Evolutionary conservation across 2,888 invertebrate species (phyloP).

Genomic region (Odontocolon sp.): DNA sequence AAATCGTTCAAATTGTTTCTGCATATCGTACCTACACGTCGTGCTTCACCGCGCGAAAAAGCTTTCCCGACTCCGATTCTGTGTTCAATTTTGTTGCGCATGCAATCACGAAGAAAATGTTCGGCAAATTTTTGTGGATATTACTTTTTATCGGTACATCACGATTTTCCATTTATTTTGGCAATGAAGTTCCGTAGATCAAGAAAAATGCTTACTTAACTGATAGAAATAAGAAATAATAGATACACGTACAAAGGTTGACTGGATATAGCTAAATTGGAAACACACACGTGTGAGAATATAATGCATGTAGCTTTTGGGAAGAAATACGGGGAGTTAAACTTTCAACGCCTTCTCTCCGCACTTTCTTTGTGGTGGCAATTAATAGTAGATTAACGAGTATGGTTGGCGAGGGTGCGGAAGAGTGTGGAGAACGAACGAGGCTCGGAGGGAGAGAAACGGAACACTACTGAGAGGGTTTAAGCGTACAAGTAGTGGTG

Average conservation of each 20-base stretch:
- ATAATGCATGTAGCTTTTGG: background rate
- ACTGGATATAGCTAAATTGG: no score
- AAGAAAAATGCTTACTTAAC: no score
- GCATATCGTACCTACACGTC: background rate
- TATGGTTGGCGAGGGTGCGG: slow-evolving; percentile 47
- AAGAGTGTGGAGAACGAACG: slow-evolving; percentile 42
- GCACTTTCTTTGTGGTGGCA: slow-evolving; percentile 77
- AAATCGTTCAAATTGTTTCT: background rate
- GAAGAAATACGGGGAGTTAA: slow-evolving; percentile 42
- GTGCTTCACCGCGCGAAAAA: no score
- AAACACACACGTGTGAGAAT: background rate
- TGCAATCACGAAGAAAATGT: no score
- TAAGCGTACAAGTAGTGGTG: slow-evolving; percentile 45
- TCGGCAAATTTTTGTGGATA: no score
- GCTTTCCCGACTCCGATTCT: no score
- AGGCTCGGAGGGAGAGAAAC: slow-evolving; percentile 58
- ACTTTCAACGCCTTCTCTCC: slow-evolving; percentile 56
- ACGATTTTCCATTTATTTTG: no score
- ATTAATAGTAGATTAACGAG: slow-evolving; percentile 80
- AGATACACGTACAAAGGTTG: no score
- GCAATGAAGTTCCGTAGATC: no score
- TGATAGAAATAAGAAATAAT: no score
- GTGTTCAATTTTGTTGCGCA: no score
- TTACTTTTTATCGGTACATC: no score
- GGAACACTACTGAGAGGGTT: slow-evolving; percentile 43